A percentile compares a stretch with the other conserved stretches of the same genome.
These are phyloP conservation scores for Pterocles burchelli DNA, from an alignment of 2,113 vertebrate genomes.

Conservation along the genomic window DNA sequence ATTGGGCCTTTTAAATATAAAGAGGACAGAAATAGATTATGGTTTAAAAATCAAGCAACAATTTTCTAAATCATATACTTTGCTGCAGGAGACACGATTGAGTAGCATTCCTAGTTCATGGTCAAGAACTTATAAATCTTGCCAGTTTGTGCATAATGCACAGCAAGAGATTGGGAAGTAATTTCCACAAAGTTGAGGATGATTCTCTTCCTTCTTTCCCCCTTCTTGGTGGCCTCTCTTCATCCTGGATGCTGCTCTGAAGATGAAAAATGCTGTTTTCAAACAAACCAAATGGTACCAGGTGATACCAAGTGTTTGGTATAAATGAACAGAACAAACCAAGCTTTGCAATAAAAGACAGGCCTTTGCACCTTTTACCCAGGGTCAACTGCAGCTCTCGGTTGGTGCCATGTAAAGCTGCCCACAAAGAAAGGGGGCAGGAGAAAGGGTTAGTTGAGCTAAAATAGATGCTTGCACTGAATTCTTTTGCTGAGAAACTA, in stretches of 20 bases:
- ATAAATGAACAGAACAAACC: neutral
- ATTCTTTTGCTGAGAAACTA: neutral
- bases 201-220: neutral
- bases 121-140: neutral
- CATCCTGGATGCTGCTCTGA: neutral
- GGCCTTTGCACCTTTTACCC: rapidly evolving
- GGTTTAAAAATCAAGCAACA: neutral
- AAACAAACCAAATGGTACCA: neutral
- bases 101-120: neutral
- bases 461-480: neutral
- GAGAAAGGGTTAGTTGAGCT: neutral
- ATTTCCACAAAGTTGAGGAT: neutral
- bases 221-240: neutral
- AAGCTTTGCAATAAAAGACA: neutral
- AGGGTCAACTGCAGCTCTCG: neutral
- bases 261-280: neutral
- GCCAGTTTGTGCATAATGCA: too few relatives aligned
- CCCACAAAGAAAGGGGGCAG: neutral
- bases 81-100: neutral
- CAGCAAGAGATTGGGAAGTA: neutral
- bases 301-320: neutral
- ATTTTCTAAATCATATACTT: neutral
- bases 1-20: neutral
- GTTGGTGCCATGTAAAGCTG: rapidly evolving
- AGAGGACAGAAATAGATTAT: neutral